Evolutionary conservation across 2,113 vertebrate species (phyloP).

Genomic region (Dromiciops gliroides): DNA sequence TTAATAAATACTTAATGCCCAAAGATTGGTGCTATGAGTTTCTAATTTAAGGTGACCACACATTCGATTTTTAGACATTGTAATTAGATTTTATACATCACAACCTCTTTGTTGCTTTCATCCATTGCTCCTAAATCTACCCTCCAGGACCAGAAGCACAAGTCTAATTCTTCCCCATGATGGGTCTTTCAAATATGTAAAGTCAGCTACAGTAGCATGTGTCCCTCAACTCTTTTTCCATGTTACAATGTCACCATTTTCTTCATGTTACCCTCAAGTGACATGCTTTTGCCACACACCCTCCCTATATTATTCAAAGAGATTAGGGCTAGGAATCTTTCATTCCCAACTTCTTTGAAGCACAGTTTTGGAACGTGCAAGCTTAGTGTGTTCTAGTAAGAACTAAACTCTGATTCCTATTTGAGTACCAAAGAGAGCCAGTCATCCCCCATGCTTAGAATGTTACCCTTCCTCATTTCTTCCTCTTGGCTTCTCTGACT

Average conservation of each 20-base stretch:
- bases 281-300: background rate
- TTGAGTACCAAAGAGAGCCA: background rate
- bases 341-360: background rate
- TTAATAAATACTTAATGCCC: no score
- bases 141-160: background rate
- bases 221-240: background rate
- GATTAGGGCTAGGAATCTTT: background rate
- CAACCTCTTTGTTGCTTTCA: background rate
- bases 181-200: background rate
- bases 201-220: background rate
- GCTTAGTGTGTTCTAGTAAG: background rate
- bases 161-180: background rate
- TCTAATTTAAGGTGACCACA: no score
- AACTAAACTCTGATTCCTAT: background rate
- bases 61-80: no score
- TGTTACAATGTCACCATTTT: background rate
- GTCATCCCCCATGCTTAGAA: background rate
- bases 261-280: background rate
- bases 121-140: background rate
- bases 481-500: background rate
- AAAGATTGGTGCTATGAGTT: no score
- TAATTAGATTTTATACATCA: no score
- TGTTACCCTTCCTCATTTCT: background rate
- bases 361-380: background rate
- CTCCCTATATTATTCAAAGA: background rate